These are phyloP conservation scores for Cranoglanis bouderius DNA, from an alignment of 2,113 vertebrate species.

Conservation along the genomic window DNA sequence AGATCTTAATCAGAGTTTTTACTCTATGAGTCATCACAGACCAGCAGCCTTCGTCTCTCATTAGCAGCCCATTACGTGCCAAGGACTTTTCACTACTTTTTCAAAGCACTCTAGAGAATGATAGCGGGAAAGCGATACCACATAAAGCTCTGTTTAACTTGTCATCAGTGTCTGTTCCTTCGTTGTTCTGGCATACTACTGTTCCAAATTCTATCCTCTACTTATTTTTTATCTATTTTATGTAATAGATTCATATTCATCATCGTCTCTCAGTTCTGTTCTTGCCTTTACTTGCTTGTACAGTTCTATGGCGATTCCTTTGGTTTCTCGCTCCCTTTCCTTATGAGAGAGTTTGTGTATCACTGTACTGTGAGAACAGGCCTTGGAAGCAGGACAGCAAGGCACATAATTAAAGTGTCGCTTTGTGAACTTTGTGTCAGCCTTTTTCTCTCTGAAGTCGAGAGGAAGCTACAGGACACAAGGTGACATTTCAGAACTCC, in stretches of 20 bases:
- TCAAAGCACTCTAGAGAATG: conserved; percentile 26
- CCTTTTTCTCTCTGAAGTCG: not conserved
- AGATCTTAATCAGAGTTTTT: conserved; percentile 42
- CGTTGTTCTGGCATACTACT: not conserved
- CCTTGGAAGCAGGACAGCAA: not conserved
- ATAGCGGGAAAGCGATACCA: not conserved
- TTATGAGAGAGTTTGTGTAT: not conserved
- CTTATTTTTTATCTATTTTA: not conserved
- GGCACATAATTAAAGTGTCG: not conserved
- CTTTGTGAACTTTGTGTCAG: conserved; percentile 38
- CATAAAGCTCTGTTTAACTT: conserved; percentile 36
- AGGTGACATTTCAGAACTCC: conserved; percentile 22
- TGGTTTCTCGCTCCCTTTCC: not conserved
- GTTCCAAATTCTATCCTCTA: not conserved
- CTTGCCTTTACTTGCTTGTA: not conserved
- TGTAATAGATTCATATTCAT: not conserved
- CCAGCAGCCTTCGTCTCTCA: conserved; percentile 42
- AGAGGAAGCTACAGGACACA: not conserved
- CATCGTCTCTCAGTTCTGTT: not conserved
- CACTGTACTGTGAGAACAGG: not conserved
- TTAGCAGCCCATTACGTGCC: conserved; percentile 42
- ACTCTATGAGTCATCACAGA: conserved; percentile 44
- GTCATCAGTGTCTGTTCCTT: conserved; percentile 17
- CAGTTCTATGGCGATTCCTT: not conserved
- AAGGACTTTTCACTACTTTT: conserved; percentile 49